Conservation (phyloP, 2,113 vertebrate genomes). For the Peucedramus taeniatus region DNA sequence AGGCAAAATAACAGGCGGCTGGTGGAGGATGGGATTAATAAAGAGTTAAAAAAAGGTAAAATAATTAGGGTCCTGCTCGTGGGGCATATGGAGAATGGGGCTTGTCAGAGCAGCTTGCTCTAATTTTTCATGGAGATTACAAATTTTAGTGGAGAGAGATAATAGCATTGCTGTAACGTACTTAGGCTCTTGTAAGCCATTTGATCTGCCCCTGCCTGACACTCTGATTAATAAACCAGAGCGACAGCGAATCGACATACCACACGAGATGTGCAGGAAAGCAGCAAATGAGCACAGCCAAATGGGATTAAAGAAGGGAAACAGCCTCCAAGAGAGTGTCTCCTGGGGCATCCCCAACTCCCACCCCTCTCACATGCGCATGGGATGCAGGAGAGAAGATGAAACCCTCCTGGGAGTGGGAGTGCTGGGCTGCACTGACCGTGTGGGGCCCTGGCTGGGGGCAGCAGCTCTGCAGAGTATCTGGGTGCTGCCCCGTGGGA, state of each 20-base stretch:
- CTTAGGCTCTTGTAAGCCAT: slow-evolving; percentile 45
- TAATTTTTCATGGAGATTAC: slow-evolving; percentile 49
- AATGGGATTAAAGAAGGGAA: background rate
- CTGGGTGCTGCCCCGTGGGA: background rate
- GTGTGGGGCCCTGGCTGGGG: rapidly evolving
- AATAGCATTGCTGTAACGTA: slow-evolving; percentile 20
- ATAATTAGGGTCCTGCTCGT: background rate
- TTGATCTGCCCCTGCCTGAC: slow-evolving; percentile 55
- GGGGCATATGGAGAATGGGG: slow-evolving; percentile 2
- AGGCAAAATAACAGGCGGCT: background rate
- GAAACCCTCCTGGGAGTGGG: rapidly evolving
- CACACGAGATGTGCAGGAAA: background rate
- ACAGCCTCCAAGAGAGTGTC: background rate
- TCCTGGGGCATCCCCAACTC: background rate
- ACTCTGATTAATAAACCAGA: slow-evolving; percentile 45
- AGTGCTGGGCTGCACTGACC: background rate
- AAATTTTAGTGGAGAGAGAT: slow-evolving; percentile 28
- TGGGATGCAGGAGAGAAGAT: background rate
- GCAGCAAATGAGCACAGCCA: background rate
- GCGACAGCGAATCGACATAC: background rate
- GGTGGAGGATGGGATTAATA: background rate
- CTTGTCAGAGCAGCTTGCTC: slow-evolving; percentile 26
- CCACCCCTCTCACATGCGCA: rapidly evolving
- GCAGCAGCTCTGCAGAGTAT: background rate
- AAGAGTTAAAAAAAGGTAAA: slow-evolving; percentile 46